Base-by-base conservation (phyloP, 1,140 invertebrate genomes). In the Cherax destructor region DNA sequence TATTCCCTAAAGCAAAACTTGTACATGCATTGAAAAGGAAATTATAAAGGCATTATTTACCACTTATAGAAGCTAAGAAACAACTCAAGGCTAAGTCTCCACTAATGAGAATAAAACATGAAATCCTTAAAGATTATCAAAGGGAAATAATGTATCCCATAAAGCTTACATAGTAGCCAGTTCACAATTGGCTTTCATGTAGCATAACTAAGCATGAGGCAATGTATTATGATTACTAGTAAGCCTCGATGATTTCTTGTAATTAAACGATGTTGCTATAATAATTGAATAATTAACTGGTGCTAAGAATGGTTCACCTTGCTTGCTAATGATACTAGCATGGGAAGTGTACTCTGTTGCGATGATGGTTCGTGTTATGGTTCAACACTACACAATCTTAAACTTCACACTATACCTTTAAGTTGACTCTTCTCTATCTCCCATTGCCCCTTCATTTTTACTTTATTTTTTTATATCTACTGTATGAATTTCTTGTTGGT, bases 1-100 rank as follows among this genome's bases (percentile, higher is more conserved):
- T 84, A 84, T 49, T 41, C 65, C 65, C 59, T 81, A 50, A 81
- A 81, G 49, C 79, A 81, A 81, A 81, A 81, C 50, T 56, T 81
- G 10, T 56, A n/a, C 79, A 81, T 81, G 79, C 79, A 81, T 16
- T 65, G 16, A 65, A 65, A 65, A 74, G 24, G 6, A 74, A 74
- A 74, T 74, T 30, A 74, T 74, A 74, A 74, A 24, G 4, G 24
- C 69, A 21, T 79, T 79, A 52, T 56, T 79, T 56, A 30, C 21
- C 56, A 56, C 13, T 81, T 81, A 56, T 21, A 21, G 11, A 81
- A 81, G 50, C 79, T 56, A 81, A 81, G 50, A 81, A 52, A 81
- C 24, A 81, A 81, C 79, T 81, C 21, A 81, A 21, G 56, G 41
- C 79, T 59, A 81, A 81, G 49, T 81, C 41, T 81, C 50, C 79